Evolutionary conservation across 2,797 vertebrate species (phyloP), one percentile per base, ranked within the genome.

Genomic region (Lagodon rhomboides): DNA sequence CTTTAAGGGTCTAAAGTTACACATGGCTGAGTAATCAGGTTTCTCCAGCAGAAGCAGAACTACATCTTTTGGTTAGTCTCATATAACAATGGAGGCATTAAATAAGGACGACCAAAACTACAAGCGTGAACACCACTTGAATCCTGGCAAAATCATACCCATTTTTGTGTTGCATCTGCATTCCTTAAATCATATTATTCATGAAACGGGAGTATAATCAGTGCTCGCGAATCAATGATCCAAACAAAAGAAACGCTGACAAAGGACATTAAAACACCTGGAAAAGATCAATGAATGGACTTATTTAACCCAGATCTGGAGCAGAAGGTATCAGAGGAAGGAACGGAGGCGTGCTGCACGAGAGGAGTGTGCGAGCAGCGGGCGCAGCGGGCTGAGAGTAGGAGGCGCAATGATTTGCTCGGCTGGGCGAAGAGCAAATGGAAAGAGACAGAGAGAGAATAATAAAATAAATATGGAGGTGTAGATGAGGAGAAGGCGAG

Each of bases 401-500:
- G 63, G 80, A 82, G 80, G 65, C 76, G 67, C 17, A 9, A 50
- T 74, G 50, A 73, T 73, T 51, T 47, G 56, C 69, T 63, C 15
- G 62, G 34, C 72, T 47, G 20, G 60, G 22, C 6, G 61, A n/a
- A 60, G 27, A 68, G 77, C 30, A 77, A 85, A 84, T 77, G 79
- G 64, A 75, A 85, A 63, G 9, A 38, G 34, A 38, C 8, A 38
- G 34, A 83, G 34, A 53, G 79, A 76, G 68, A 22, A 18, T 18
- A 63, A 80, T 73, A 20, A 80, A 80, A 85, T 79, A 86, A 89
- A 83, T 54, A 86, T 80, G 50, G 75, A 80, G 79, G 68, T 75
- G 79, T 76, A 73, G 69, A 88, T 81, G 84, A 86, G 82, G 76
- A 73, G 70, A 65, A 73, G 50, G 64, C 46, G 41, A 72, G 72